phyloP scores from a whole-genome alignment of 1,140 invertebrate genomes.

The Mylabris phalerata region DNA sequence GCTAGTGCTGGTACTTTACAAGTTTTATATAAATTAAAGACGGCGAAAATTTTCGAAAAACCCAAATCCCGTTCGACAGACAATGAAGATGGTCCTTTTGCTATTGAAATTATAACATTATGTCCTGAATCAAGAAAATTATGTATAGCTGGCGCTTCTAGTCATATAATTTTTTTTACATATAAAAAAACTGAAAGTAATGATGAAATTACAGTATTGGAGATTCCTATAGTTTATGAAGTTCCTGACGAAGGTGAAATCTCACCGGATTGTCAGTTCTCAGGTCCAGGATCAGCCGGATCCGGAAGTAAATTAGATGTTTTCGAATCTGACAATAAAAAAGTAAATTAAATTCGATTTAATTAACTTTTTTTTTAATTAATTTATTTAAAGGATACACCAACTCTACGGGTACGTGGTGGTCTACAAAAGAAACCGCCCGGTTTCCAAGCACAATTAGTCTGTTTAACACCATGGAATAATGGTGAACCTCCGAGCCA shows the following conservation, averaged over 20 bases:
- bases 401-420: conserved; percentile 62
- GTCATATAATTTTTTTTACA: conserved; percentile 91
- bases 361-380: background rate
- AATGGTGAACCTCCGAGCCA: conserved; percentile 72
- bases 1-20: conserved; percentile 88
- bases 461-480: conserved; percentile 81
- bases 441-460: conserved; percentile 92
- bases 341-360: conserved; percentile 36
- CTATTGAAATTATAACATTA: conserved; percentile 86
- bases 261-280: conserved; percentile 72
- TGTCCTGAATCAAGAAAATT: conserved; percentile 89
- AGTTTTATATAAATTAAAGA: conserved; percentile 96
- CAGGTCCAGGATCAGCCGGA: conserved; percentile 49
- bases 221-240: conserved; percentile 83
- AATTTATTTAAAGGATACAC: conserved; percentile 27
- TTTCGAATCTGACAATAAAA: conserved; percentile 51
- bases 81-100: conserved; percentile 78
- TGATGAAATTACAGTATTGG: conserved; percentile 80
- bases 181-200: conserved; percentile 86
- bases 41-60: conserved; percentile 89
- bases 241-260: conserved; percentile 68
- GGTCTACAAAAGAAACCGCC: conserved; percentile 74
- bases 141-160: conserved; percentile 80
- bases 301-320: conserved; percentile 46
- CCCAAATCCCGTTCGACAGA: conserved; percentile 46